Evolutionary conservation across 2,113 vertebrate species (phyloP).

Genomic region (Zosterops japonicus): DNA sequence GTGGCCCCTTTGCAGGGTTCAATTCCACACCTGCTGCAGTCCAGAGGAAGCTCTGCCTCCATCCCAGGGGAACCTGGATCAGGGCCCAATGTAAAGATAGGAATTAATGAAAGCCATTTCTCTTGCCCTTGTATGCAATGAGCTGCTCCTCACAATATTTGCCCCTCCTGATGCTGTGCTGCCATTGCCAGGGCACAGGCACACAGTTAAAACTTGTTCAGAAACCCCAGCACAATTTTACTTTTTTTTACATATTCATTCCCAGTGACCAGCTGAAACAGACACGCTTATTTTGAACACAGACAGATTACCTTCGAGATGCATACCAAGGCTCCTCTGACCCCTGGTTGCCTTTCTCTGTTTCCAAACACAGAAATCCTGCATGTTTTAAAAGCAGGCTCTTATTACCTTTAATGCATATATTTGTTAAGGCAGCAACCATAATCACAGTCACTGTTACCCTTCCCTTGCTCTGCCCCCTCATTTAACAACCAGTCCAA

Average conservation of each 20-base stretch:
- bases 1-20: rapidly evolving
- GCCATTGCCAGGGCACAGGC: not conserved
- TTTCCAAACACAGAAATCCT: not conserved
- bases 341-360: not conserved
- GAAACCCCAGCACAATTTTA: not conserved
- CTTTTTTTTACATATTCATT: not conserved
- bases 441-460: not conserved
- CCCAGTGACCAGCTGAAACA: not conserved
- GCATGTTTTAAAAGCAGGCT: not conserved
- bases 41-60: not conserved
- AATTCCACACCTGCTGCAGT: not conserved
- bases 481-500: not conserved
- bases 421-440: not conserved
- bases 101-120: not conserved
- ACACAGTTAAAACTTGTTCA: not conserved
- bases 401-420: not conserved
- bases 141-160: not conserved
- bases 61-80: not conserved
- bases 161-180: not conserved
- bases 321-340: not conserved
- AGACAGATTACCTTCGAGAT: not conserved
- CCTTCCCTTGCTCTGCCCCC: not conserved
- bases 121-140: not conserved
- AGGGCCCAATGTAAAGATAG: not conserved
- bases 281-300: not conserved